Evolutionary conservation across 1,140 invertebrate genomes (phyloP).

Genomic region (Argopecten irradians): DNA sequence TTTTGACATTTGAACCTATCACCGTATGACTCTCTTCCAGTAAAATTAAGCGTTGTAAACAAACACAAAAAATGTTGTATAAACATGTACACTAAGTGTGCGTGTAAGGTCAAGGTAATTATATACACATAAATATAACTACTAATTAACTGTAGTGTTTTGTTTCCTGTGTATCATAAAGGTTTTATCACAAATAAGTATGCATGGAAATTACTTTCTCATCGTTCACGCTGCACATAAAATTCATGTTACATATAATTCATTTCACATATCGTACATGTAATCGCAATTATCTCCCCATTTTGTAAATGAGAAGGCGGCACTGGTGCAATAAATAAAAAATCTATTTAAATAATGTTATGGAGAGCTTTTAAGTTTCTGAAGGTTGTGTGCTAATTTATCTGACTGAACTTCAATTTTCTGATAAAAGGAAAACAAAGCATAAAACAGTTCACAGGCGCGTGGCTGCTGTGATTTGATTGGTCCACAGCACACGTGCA

Average conservation of each 20-base stretch:
- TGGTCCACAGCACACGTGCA: not conserved
- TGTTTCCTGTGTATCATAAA: not conserved
- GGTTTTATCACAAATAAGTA: not conserved
- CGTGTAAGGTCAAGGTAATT: no score
- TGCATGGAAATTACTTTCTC: not conserved
- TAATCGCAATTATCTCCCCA: not conserved
- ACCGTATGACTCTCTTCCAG: no score
- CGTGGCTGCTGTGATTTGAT: not conserved
- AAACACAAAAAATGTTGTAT: no score
- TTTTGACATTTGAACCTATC: no score
- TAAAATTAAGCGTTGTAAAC: no score
- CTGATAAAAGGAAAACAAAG: not conserved
- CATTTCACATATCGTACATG: not conserved
- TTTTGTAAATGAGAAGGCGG: not conserved
- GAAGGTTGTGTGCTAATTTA: not conserved
- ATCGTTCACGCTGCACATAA: not conserved
- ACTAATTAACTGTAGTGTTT: no score
- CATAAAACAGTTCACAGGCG: conserved; percentile 6
- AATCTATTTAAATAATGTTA: not conserved
- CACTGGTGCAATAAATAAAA: not conserved
- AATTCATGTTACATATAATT: not conserved
- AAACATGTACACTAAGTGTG: no score
- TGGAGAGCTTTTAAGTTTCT: not conserved
- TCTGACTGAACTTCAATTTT: not conserved
- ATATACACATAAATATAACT: no score